Base-by-base conservation (phyloP, 2,888 invertebrate genomes). In the Hipparchia semele region DNA sequence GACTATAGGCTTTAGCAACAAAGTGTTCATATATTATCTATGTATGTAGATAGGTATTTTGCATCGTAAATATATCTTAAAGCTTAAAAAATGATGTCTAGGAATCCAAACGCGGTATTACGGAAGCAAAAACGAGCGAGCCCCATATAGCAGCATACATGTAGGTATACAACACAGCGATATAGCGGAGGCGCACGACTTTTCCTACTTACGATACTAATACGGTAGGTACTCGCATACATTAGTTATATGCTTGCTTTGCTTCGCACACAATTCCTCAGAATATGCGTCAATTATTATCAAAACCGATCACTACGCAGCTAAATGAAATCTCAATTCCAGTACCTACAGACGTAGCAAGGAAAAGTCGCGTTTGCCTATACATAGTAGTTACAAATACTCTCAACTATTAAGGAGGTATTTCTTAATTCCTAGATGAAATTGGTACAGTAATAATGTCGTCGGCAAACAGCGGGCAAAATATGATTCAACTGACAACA, bases 401-500 rank as follows among this genome's bases (percentile, higher is more conserved):
- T 49, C 56, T 56, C 59, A 59, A 68, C 33, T 59, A 49, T 6
- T 6, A 12, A 56, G 10, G 12, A 58, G 59, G 9, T n/a, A 49
- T 68, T 9, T 5, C 61, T 45, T 69, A 69, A 61, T 61, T 33
- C 53, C 51, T 69, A 69, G 49, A 54, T 45, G 60, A 69, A 69
- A 61, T 69, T 61, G 69, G 69, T 69, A 69, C 69, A 69, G 60
- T 69, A 39, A 69, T 69, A 39, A 39, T 33, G 2, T 12, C 60
- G 49, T 12, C 46, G 5, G 59, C 33, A 53, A n/a, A 69, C 69
- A 69, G 69, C 53, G 61, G 61, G 13, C 13, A 45, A 58, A 51
- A 45, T 6, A 23, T 4, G 12, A 5, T 12, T 49, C 39, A 39
- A 39, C 5, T n/a, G n/a, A n/a, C n/a, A n/a, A n/a, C n/a, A n/a